Evolutionary conservation across 64 coral and sea anemone species (phyloP).

Genomic region (Exaiptasia diaphana): DNA sequence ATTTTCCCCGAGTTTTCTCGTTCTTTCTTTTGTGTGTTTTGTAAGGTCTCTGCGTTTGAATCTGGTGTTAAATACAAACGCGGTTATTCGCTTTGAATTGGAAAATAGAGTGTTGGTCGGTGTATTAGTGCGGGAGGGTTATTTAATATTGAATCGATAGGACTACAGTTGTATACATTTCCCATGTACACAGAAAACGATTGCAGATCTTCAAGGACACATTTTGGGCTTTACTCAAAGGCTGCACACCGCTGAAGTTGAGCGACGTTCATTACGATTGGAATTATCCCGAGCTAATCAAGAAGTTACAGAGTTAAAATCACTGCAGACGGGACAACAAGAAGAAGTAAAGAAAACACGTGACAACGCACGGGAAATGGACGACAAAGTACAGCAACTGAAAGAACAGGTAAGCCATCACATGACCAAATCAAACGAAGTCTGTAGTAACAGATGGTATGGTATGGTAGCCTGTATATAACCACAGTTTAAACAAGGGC

Average conservation of each 20-base stretch:
- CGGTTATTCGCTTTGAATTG: too few relatives aligned
- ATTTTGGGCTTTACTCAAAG: slow-evolving; percentile 89
- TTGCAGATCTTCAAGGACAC: slow-evolving; percentile 70
- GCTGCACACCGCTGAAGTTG: slow-evolving; percentile 89
- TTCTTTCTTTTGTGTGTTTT: too few relatives aligned
- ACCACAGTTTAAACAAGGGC: too few relatives aligned
- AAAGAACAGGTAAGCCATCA: slow-evolving; percentile 75
- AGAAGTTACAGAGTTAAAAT: slow-evolving; percentile 56
- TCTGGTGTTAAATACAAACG: too few relatives aligned
- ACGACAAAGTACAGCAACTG: slow-evolving; percentile 76
- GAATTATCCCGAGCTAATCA: slow-evolving; percentile 70
- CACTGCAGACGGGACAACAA: slow-evolving; percentile 45
- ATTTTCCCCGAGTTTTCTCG: too few relatives aligned
- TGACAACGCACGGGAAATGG: slow-evolving; percentile 53
- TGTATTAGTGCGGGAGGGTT: too few relatives aligned
- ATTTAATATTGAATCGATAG: too few relatives aligned
- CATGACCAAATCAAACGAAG: not conserved
- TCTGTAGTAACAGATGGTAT: not conserved
- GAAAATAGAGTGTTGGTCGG: too few relatives aligned
- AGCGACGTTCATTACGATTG: slow-evolving; percentile 65
- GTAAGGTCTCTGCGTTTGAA: too few relatives aligned
- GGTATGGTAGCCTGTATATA: not conserved
- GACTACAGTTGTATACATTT: too few relatives aligned
- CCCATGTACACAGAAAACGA: slow-evolving; percentile 21
- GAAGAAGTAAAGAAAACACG: slow-evolving; percentile 54